These are phyloP conservation scores for Halcyon malimbica DNA, from an alignment of 2,113 vertebrate genomes.

Conservation along the genomic window DNA sequence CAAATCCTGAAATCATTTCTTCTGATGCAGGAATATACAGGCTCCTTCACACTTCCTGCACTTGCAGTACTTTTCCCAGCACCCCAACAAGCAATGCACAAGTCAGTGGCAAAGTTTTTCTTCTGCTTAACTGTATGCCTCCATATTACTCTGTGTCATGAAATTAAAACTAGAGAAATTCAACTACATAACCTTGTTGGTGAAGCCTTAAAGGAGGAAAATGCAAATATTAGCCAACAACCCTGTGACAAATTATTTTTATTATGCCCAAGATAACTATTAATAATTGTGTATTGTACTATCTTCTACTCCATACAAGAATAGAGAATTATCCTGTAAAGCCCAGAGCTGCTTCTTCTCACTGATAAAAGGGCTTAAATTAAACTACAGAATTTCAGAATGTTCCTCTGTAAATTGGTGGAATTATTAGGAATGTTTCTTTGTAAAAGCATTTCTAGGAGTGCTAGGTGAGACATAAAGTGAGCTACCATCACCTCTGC, in stretches of 20 bases:
- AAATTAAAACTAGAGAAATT: neutral
- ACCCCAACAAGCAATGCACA: neutral
- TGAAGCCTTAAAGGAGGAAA: neutral
- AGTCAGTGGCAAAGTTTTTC: neutral
- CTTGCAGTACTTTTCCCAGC: neutral
- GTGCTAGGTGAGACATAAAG: neutral
- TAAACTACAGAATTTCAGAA: neutral
- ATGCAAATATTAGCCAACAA: neutral
- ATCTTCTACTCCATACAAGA: neutral
- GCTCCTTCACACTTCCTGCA: neutral
- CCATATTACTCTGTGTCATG: neutral
- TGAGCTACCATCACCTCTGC: neutral
- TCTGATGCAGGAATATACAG: neutral
- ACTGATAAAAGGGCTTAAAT: neutral
- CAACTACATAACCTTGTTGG: neutral
- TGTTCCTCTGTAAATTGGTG: neutral
- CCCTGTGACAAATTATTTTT: neutral
- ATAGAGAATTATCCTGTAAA: neutral
- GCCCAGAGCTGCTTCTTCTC: neutral
- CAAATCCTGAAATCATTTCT: neutral
- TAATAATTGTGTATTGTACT: neutral
- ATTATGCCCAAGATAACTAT: neutral
- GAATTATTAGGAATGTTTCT: neutral
- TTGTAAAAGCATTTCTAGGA: neutral
- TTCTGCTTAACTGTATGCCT: neutral